These are phyloP conservation scores for Tryphoninae sp. DNA, from an alignment of 2,888 invertebrate species.

Conservation along the genomic window DNA sequence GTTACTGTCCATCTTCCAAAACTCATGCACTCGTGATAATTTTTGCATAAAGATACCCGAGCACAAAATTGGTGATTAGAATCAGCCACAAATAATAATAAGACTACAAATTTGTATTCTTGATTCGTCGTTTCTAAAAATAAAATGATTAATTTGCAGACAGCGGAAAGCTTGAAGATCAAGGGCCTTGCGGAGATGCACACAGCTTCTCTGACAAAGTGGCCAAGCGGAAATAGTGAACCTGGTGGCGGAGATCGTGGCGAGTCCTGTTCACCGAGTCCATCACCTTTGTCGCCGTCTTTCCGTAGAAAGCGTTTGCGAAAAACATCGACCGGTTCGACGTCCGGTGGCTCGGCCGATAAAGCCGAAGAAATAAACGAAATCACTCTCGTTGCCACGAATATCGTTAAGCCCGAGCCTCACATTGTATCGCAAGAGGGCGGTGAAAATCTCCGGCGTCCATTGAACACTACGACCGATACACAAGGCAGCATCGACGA, in stretches of 20 bases:
- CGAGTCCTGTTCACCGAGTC: slow-evolving; percentile 78
- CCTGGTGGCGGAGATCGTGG: slow-evolving; percentile 76
- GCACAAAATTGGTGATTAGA: background rate
- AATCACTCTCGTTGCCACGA: slow-evolving; percentile 78
- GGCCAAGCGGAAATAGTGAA: slow-evolving; percentile 84
- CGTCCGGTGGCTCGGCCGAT: slow-evolving; percentile 77
- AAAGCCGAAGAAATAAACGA: slow-evolving; percentile 77
- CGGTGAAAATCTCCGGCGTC: slow-evolving; percentile 73
- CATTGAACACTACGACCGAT: slow-evolving; percentile 75
- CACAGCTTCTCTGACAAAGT: slow-evolving; percentile 88
- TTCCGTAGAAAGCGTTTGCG: slow-evolving; percentile 84
- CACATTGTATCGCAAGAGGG: slow-evolving; percentile 74
- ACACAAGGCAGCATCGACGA: slow-evolving; percentile 79
- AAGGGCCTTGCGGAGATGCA: slow-evolving; percentile 95
- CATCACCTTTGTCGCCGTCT: slow-evolving; percentile 85
- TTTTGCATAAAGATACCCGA: background rate
- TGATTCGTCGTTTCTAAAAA: background rate
- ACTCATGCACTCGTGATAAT: background rate
- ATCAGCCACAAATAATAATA: too few relatives aligned
- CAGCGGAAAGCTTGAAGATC: slow-evolving; percentile 93
- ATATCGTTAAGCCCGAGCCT: slow-evolving; percentile 78
- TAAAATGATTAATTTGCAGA: slow-evolving; percentile 83
- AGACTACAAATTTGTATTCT: background rate
- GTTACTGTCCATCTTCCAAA: too few relatives aligned
- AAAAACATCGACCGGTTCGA: slow-evolving; percentile 85